Conservation (phyloP, 2,888 invertebrate genomes). For the Chrysina gloriosa region DNA sequence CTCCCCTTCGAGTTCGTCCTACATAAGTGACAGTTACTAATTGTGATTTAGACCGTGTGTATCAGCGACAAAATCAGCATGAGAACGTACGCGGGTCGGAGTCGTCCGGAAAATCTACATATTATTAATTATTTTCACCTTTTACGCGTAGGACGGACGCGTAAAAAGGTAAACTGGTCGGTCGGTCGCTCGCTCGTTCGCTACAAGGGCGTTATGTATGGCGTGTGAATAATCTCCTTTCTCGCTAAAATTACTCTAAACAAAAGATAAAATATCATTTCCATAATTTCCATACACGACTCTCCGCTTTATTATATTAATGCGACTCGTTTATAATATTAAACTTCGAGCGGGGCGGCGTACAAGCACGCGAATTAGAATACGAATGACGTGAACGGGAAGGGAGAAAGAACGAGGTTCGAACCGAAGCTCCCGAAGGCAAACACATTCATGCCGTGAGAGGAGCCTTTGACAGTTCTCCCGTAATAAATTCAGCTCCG, state of each 20-base stretch:
- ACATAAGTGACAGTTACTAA: neutral
- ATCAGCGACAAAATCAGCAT: neutral
- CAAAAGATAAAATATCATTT: slow-evolving; percentile 14
- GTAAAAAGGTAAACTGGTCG: neutral
- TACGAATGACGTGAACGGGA: neutral
- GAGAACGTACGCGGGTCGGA: too few species aligned
- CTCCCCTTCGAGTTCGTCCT: too few species aligned
- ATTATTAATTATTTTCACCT: neutral
- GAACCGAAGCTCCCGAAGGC: neutral
- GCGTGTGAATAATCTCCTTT: neutral
- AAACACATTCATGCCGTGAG: too few species aligned
- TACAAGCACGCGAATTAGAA: neutral
- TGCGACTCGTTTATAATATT: slow-evolving; percentile 12
- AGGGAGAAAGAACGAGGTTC: neutral
- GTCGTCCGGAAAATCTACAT: neutral
- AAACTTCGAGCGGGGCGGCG: neutral
- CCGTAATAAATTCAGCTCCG: too few species aligned
- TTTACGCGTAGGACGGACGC: neutral
- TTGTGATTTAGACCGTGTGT: neutral
- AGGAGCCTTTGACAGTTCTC: too few species aligned
- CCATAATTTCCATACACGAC: slow-evolving; percentile 2
- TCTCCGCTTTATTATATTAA: slow-evolving; percentile 2
- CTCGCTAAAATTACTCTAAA: neutral
- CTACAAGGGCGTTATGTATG: neutral
- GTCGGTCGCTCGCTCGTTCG: neutral